Conservation (phyloP, 2,888 invertebrate species). For the Mythimna loreyi region DNA sequence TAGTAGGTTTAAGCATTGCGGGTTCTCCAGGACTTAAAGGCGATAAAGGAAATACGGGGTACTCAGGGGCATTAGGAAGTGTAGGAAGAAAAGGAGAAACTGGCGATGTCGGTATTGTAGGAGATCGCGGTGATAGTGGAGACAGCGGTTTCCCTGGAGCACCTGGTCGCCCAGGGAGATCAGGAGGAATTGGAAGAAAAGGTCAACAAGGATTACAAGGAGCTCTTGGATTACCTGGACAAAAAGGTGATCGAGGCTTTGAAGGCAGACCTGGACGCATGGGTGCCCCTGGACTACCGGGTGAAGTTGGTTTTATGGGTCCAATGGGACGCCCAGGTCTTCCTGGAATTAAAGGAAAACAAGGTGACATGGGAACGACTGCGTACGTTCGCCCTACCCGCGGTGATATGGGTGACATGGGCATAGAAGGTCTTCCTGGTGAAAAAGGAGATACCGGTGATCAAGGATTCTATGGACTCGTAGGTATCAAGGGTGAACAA, state of each 20-base stretch:
- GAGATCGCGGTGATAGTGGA: slow-evolving; percentile 87
- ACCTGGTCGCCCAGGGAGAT: slow-evolving; percentile 91
- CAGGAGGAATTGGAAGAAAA: slow-evolving; percentile 85
- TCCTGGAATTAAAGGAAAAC: slow-evolving; percentile 66
- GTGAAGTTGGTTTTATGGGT: slow-evolving; percentile 84
- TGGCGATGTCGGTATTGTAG: slow-evolving; percentile 90
- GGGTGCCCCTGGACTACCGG: slow-evolving; percentile 90
- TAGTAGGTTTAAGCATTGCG: slow-evolving; percentile 82
- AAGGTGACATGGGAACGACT: slow-evolving; percentile 81
- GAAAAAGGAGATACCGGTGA: slow-evolving; percentile 90
- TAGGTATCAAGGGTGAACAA: slow-evolving; percentile 89
- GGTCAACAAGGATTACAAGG: slow-evolving; percentile 89
- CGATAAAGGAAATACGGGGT: slow-evolving; percentile 91
- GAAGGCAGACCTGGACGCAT: slow-evolving; percentile 82
- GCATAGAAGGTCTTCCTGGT: slow-evolving; percentile 91
- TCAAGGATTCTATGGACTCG: slow-evolving; percentile 89
- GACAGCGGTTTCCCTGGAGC: slow-evolving; percentile 88
- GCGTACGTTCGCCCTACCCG: slow-evolving; percentile 80
- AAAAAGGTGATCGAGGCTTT: slow-evolving; percentile 73
- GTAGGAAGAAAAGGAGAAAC: slow-evolving; percentile 89
- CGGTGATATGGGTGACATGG: slow-evolving; percentile 88
- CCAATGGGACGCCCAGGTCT: slow-evolving; percentile 44
- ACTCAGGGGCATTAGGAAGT: slow-evolving; percentile 85
- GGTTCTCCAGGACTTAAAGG: slow-evolving; percentile 92
- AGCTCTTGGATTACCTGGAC: slow-evolving; percentile 77